These are phyloP conservation scores for Enteromius mattozi DNA, from an alignment of 2,797 vertebrate genomes.

Conservation along the genomic window DNA sequence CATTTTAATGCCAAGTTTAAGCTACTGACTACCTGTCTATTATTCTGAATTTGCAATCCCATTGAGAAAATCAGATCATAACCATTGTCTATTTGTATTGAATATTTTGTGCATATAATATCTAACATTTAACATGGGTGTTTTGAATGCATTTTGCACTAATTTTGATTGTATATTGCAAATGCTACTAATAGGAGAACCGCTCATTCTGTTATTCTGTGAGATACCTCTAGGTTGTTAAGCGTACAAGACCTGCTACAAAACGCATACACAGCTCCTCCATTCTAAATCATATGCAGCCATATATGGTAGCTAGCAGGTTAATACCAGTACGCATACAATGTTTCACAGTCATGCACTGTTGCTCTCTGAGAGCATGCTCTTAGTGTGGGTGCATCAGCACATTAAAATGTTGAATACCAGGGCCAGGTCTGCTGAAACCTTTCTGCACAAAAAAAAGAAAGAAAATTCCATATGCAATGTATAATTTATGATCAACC, in stretches of 20 bases:
- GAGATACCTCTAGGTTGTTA: neutral
- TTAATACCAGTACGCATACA: constrained; percentile 32
- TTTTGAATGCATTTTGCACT: neutral
- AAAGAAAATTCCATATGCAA: neutral
- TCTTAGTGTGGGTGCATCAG: constrained; percentile 21
- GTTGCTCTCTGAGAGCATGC: constrained; percentile 21
- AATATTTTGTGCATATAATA: constrained; percentile 1
- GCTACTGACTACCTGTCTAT: constrained; percentile 41
- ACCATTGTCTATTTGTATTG: constrained; percentile 13
- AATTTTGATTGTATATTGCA: neutral
- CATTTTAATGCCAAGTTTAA: constrained; percentile 40
- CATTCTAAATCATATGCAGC: constrained; percentile 9
- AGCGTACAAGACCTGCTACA: neutral
- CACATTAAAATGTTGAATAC: constrained; percentile 38
- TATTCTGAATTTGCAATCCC: constrained; percentile 42
- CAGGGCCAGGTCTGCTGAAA: constrained; percentile 21
- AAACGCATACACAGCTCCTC: constrained; percentile 12
- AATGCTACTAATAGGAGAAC: neutral
- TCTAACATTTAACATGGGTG: neutral
- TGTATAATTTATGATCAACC: constrained; percentile 48
- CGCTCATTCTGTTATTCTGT: neutral
- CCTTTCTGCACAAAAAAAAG: neutral
- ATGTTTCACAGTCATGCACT: constrained; percentile 42
- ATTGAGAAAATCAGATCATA: constrained; percentile 26
- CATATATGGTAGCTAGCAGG: neutral